A percentile compares a stretch with the other conserved stretches of the same genome.
These are phyloP conservation scores for Menura novaehollandiae DNA, from an alignment of 2,113 vertebrate genomes.

Conservation along the genomic window DNA sequence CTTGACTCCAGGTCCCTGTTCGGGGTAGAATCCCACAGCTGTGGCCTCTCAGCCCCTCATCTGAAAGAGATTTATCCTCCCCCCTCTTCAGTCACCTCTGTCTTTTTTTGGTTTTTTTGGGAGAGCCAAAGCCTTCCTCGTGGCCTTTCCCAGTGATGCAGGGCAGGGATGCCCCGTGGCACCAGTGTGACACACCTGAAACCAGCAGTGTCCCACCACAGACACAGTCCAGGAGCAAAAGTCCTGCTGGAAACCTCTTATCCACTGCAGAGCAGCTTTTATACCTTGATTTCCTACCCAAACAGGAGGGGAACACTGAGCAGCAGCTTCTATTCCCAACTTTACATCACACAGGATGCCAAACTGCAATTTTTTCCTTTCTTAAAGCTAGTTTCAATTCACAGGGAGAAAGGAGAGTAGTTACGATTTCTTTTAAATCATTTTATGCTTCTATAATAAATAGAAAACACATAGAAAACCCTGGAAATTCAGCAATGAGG, in stretches of 20 bases:
- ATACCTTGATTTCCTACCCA: background rate
- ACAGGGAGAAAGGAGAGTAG: background rate
- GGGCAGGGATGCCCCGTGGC: background rate
- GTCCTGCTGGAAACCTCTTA: background rate
- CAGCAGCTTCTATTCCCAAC: background rate
- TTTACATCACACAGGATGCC: fast-evolving
- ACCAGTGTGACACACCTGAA: background rate
- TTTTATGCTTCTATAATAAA: background rate
- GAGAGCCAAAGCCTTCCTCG: background rate
- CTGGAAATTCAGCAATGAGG: constrained; percentile 9
- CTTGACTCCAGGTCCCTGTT: background rate
- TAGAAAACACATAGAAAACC: constrained; percentile 8
- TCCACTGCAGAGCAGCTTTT: background rate
- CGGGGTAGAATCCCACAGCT: background rate
- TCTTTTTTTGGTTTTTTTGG: background rate
- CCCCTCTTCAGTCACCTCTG: background rate
- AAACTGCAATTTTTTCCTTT: fast-evolving
- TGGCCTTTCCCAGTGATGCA: too few relatives aligned
- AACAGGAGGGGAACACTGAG: background rate
- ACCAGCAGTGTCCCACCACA: background rate
- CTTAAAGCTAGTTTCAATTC: background rate
- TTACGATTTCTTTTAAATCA: background rate
- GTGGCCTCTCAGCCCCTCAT: background rate
- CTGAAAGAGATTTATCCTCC: background rate
- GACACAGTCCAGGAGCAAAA: background rate